Evolutionary conservation across 2,888 invertebrate species (phyloP).

Genomic region (Philopedon plagiatum): DNA sequence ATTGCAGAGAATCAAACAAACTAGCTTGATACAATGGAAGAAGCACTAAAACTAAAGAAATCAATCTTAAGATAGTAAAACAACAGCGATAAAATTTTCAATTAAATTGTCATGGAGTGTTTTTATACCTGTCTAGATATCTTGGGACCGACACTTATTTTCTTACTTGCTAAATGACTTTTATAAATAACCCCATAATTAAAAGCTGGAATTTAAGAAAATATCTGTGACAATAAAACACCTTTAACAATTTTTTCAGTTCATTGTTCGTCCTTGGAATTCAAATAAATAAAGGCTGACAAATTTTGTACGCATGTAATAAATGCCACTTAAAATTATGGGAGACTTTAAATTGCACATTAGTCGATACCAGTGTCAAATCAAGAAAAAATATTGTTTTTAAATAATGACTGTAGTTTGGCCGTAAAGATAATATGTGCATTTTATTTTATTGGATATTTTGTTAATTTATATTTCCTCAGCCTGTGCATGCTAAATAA

Average conservation of each 20-base stretch:
- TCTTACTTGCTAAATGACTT: background rate
- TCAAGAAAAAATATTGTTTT: slow-evolving; percentile 9
- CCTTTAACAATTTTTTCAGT: slow-evolving; percentile 17
- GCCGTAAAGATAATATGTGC: background rate
- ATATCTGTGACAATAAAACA: background rate
- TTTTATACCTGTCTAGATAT: background rate
- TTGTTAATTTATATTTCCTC: background rate
- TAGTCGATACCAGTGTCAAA: slow-evolving; percentile 1
- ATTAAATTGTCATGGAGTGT: background rate
- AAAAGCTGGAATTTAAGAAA: slow-evolving; percentile 12
- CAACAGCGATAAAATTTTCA: too few relatives aligned
- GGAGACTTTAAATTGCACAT: background rate
- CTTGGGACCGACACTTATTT: background rate
- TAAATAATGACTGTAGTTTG: background rate
- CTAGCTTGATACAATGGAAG: too few relatives aligned
- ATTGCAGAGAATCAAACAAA: too few relatives aligned
- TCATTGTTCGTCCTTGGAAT: slow-evolving; percentile 38
- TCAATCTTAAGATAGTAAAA: too few relatives aligned
- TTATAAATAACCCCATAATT: background rate
- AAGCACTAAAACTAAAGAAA: too few relatives aligned
- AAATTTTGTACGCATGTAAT: background rate
- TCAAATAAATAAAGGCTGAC: slow-evolving; percentile 19
- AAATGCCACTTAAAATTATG: background rate
- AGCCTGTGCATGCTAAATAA: too few relatives aligned
- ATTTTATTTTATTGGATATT: background rate